A percentile compares a stretch with the other conserved stretches of the same genome.
phyloP scores from a whole-genome alignment of 2,113 vertebrate genomes.

The Noturus placidus region DNA sequence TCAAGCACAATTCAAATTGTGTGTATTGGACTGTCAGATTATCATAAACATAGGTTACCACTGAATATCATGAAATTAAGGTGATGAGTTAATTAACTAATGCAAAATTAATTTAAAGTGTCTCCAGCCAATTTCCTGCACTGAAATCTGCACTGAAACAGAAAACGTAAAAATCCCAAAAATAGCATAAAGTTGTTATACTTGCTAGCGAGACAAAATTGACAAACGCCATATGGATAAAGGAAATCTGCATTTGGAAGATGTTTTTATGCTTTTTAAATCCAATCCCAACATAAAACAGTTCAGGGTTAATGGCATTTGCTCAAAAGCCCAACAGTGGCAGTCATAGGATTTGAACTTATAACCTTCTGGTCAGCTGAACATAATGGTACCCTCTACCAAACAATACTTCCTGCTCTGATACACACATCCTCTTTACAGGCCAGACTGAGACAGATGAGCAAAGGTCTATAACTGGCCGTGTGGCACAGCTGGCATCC shows the following conservation, averaged over 20 bases:
- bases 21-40: not conserved
- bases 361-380: not conserved
- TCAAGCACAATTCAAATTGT: not conserved
- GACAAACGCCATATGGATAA: not conserved
- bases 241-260: not conserved
- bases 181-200: not conserved
- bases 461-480: constrained; percentile 18
- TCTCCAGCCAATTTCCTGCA: not conserved
- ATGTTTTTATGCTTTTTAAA: not conserved
- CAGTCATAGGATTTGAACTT: not conserved
- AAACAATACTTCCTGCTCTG: not conserved
- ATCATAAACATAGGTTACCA: not conserved
- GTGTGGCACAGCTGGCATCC: constrained; percentile 25
- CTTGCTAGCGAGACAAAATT: not conserved
- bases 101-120: not conserved
- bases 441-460: constrained; percentile 20
- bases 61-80: too few species aligned
- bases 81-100: not conserved
- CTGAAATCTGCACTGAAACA: not conserved
- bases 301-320: not conserved
- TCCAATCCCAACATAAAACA: not conserved
- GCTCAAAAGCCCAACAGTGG: not conserved
- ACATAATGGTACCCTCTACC: not conserved
- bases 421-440: not conserved
- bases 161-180: not conserved